phyloP scores from a whole-genome alignment of 2,113 vertebrate genomes.

The Grammomys dolichurus region DNA sequence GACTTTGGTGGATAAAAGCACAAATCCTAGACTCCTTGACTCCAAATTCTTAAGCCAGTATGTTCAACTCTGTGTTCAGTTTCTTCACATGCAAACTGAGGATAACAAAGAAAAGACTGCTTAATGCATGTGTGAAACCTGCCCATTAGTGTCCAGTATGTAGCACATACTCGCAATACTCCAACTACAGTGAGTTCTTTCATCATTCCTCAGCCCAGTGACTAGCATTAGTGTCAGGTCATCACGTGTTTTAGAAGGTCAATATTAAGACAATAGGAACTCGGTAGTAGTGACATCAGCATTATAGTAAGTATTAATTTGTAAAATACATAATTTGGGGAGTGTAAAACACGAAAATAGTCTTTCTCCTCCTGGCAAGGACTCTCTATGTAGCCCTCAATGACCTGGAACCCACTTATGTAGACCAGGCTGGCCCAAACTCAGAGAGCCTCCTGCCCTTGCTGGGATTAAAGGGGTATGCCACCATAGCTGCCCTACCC shows the following conservation, averaged over 20 bases:
- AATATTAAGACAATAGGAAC: slow-evolving; percentile 30
- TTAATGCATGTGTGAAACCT: not conserved
- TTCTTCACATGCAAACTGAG: slow-evolving; percentile 42
- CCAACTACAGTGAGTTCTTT: not conserved
- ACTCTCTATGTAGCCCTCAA: not conserved
- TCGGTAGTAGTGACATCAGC: not conserved
- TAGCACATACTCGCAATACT: not conserved
- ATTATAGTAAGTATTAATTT: not conserved
- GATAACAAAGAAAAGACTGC: not conserved
- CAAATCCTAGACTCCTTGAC: not conserved
- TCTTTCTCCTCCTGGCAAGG: not conserved
- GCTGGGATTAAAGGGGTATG: not conserved
- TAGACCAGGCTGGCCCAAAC: not conserved
- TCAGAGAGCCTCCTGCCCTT: not conserved
- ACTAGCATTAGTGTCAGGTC: not conserved
- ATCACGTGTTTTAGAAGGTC: not conserved
- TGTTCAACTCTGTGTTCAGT: slow-evolving; percentile 39
- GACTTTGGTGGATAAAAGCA: not conserved
- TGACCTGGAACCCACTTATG: not conserved
- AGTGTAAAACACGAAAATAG: slow-evolving; percentile 4
- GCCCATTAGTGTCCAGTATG: not conserved
- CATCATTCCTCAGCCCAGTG: not conserved
- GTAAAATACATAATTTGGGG: slow-evolving; percentile 38
- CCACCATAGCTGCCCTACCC: not conserved
- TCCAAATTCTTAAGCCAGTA: slow-evolving; percentile 9